Evolutionary conservation across 2,888 invertebrate species (phyloP), one percentile per base, ranked within the genome.

Genomic region (Xestia ashworthii): DNA sequence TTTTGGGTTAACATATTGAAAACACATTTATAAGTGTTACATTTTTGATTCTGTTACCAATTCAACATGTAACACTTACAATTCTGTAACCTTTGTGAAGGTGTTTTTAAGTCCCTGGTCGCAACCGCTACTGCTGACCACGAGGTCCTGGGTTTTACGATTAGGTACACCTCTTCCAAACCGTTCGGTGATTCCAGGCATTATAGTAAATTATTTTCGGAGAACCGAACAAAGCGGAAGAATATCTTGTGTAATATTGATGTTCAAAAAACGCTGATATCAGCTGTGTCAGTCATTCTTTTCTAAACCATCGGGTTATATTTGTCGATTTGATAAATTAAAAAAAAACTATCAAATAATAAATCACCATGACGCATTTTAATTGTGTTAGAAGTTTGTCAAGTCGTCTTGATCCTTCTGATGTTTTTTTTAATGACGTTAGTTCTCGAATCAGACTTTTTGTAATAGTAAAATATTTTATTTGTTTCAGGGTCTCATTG

Each of bases 401-500:
- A 50, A 50, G 0, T 50, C 32, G 22, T 22, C 22, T 22, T 53
- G 53, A 53, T 50, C 19, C 6, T 5, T 60, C 58, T 16, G 6
- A 16, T 3, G 3, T 12, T 32, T 25, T 46, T 22, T 46, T 19
- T 44, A 9, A 32, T 12, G n/a, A 46, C 11, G 3, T 46, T 19
- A 19, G 11, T 25, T 46, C 25, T 25, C 11, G 5, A 46, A 25
- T 66, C 0, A 25, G 5, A 9, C 22, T 46, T 25, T 19, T 66
- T n/a, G n/a, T n/a, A n/a, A 32, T 19, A 48, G 12, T 48, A 32
- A 67, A 22, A 25, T 38, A 22, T 12, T 67, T 48, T 32, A 0
- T 32, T 4, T 53, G 16, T 71, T 71, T 71, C 69, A 73, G 73
- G 69, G 44, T 69, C 22, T 69, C 32, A 58, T 73, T 55, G 73